Conservation (phyloP, 1,140 invertebrate genomes). For the Anoplophora glabripennis region DNA sequence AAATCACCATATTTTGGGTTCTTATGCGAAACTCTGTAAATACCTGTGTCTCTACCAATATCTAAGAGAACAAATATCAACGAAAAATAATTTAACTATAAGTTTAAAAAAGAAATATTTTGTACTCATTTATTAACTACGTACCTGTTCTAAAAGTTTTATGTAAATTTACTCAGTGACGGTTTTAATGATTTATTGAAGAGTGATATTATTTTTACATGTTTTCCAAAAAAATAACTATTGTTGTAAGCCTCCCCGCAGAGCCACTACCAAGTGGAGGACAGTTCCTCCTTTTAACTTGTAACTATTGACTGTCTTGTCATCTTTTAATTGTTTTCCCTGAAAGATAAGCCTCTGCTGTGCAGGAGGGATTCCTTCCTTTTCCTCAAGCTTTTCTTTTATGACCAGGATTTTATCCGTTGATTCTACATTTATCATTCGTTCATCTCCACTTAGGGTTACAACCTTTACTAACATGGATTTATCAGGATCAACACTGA, state of each 20-base stretch:
- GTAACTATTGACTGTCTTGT: conserved; percentile 38
- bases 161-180: not conserved
- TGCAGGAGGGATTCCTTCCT: conserved; percentile 40
- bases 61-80: no score
- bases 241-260: conserved; percentile 32
- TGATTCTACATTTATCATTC: conserved; percentile 40
- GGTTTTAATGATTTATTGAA: not conserved
- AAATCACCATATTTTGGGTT: no score
- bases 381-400: conserved; percentile 43
- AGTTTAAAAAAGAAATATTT: no score
- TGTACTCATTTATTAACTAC: no score
- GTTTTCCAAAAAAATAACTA: not conserved
- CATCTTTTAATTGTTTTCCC: conserved; percentile 42
- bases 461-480: conserved; percentile 41
- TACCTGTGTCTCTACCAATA: no score
- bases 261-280: conserved; percentile 40
- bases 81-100: no score
- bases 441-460: conserved; percentile 40
- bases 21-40: no score
- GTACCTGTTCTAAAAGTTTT: no score
- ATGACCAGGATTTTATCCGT: conserved; percentile 37
- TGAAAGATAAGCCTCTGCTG: conserved; percentile 43
- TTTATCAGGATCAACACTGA: not conserved
- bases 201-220: not conserved
- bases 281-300: conserved; percentile 38